Percentiles rank a stretch among this genome's conserved stretches.
phyloP scores from a whole-genome alignment of 2,888 invertebrate genomes.

The Yponomeuta evonymella region DNA sequence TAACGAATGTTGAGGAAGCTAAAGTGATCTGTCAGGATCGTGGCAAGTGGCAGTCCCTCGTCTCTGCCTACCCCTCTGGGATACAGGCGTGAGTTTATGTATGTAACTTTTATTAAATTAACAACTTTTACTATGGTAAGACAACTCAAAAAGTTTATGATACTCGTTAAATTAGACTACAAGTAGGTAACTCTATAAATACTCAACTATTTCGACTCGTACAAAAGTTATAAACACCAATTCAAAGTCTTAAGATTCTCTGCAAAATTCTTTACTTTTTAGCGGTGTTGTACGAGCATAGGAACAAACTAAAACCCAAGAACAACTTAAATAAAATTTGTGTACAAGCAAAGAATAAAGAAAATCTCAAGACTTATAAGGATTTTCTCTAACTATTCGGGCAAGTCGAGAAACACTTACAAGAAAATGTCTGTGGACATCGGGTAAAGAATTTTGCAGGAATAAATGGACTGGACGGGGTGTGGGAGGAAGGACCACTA shows the following conservation, averaged over 20 bases:
- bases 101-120: too few species aligned
- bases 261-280: slow-evolving; percentile 71
- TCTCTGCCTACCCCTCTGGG: too few species aligned
- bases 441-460: slow-evolving; percentile 74
- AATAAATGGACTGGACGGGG: slow-evolving; percentile 37
- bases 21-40: too few species aligned
- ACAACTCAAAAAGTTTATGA: too few species aligned
- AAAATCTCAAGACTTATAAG: slow-evolving; percentile 63
- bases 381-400: slow-evolving; percentile 38
- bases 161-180: neutral
- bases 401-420: slow-evolving; percentile 50
- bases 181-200: neutral
- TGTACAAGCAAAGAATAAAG: slow-evolving; percentile 23
- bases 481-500: slow-evolving; percentile 32
- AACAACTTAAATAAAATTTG: too few species aligned
- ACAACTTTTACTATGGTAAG: too few species aligned
- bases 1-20: too few species aligned
- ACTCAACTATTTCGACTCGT: neutral
- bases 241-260: slow-evolving; percentile 54
- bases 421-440: slow-evolving; percentile 41
- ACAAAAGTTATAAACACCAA: slow-evolving; percentile 31
- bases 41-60: too few species aligned
- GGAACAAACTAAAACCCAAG: slow-evolving; percentile 15
- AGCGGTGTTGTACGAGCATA: slow-evolving; percentile 19
- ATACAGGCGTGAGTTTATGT: too few species aligned